Conservation (phyloP, 1,140 invertebrate species). For the Acromyrmex charruanus region DNA sequence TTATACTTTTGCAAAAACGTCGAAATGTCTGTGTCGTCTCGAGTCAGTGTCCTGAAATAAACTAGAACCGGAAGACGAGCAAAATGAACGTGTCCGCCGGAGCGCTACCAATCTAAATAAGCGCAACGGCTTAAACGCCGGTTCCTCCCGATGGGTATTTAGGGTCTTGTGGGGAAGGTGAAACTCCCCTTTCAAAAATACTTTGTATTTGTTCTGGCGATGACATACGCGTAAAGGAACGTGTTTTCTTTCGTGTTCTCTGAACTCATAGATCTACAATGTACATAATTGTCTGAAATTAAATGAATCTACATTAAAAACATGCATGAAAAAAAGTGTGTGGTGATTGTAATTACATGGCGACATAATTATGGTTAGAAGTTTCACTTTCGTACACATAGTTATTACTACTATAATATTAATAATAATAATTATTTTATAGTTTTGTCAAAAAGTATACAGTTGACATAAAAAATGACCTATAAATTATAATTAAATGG, state of each 20-base stretch:
- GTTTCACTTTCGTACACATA: too few species aligned
- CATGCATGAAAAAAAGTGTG: too few species aligned
- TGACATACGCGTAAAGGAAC: slow-evolving; percentile 9
- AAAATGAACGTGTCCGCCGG: slow-evolving; percentile 61
- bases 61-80: slow-evolving; percentile 59
- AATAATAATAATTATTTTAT: too few species aligned
- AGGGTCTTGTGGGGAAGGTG: slow-evolving; percentile 8
- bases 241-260: background rate
- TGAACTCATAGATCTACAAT: background rate
- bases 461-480: too few species aligned
- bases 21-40: slow-evolving; percentile 17
- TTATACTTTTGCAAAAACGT: slow-evolving; percentile 5
- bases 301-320: background rate
- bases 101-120: slow-evolving; percentile 48
- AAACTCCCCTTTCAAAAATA: slow-evolving; percentile 17
- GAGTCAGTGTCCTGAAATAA: slow-evolving; percentile 65
- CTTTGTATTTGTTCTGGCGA: slow-evolving; percentile 19
- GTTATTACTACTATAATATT: too few species aligned
- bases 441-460: too few species aligned
- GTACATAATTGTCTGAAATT: background rate
- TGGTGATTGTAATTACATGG: too few species aligned
- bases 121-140: slow-evolving; percentile 40
- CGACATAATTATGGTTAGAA: too few species aligned
- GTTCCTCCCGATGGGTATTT: slow-evolving; percentile 13
- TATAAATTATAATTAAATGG: too few species aligned